Conservation (phyloP, 2,888 invertebrate genomes). For the Cryptus viduatorius region DNA sequence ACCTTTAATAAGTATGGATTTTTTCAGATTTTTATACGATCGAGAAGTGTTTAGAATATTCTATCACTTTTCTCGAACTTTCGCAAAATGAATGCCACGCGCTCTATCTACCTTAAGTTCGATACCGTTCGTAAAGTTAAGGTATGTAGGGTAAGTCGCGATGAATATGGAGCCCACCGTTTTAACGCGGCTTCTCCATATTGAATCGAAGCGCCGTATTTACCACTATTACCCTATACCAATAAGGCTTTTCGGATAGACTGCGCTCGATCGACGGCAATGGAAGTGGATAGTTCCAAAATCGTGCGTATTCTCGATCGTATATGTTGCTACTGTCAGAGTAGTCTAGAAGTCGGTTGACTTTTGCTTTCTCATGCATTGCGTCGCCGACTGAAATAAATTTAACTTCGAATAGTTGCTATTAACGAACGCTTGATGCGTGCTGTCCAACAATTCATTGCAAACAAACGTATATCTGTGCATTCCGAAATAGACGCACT, state of each 20-base stretch:
- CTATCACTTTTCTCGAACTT: no score
- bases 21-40: no score
- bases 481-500: conserved; percentile 33
- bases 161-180: no score
- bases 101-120: no score
- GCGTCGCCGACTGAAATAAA: conserved; percentile 10
- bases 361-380: background rate
- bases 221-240: background rate
- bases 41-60: no score
- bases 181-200: no score
- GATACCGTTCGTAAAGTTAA: no score
- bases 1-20: no score
- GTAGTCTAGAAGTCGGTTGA: background rate
- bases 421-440: conserved; percentile 6
- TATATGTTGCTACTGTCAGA: background rate
- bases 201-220: no score
- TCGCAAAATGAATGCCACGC: no score
- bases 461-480: conserved; percentile 7
- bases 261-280: background rate
- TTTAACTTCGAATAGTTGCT: conserved; percentile 6
- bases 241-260: background rate
- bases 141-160: no score
- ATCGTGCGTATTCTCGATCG: background rate
- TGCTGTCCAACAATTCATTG: conserved; percentile 38
- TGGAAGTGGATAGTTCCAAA: background rate